Base-by-base conservation (phyloP, 2,888 invertebrate species). In the Geotrupes spiniger region DNA sequence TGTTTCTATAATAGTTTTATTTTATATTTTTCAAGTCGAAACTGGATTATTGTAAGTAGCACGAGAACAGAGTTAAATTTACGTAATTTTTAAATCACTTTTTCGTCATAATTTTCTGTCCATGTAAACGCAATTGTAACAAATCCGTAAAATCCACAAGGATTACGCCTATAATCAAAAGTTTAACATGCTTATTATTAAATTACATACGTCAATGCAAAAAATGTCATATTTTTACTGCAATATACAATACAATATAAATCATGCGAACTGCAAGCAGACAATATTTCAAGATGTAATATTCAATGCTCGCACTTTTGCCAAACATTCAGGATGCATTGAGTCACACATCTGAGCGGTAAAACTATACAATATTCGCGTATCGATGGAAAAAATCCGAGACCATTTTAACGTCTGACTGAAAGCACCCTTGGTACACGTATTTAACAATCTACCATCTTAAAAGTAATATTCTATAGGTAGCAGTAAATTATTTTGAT, bases 241-340 rank as follows among this genome's bases (percentile, higher is more conserved):
- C 51, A 51, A 53, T 46, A 52, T 54, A 53, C 52, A 54, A 53
- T 54, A 53, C 52, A 54, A 50, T 54, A 55, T 57, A 53, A 54
- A 53, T 15, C 57, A 57, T 57, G 57, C 57, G 54, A 55, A 51
- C 53, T 43, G 51, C 55, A 57, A 57, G 57, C 57, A 46, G 45
- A 46, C 46, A 37, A 50, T 41, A 42, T 38, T 31, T 44, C 37
- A 41, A 29, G 45, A 36, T 42, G 29, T 36, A 12, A 42, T 42
- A 46, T 31, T 49, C 36, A 45, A 46, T 38, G 29, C 42, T 45
- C 27, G 37, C 36, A 43, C 46, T 25, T 50, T 41, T 42, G 42
- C 42, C 45, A 50, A 46, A 46, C 42, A 42, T 33, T 46, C 46
- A 46, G 43, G 45, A 46, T 36, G 46, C 31, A n/a, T n/a, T n/a